Evolutionary conservation across 2,888 invertebrate species (phyloP), one percentile per base, ranked within the genome.

Genomic region (Sesamia inferens): DNA sequence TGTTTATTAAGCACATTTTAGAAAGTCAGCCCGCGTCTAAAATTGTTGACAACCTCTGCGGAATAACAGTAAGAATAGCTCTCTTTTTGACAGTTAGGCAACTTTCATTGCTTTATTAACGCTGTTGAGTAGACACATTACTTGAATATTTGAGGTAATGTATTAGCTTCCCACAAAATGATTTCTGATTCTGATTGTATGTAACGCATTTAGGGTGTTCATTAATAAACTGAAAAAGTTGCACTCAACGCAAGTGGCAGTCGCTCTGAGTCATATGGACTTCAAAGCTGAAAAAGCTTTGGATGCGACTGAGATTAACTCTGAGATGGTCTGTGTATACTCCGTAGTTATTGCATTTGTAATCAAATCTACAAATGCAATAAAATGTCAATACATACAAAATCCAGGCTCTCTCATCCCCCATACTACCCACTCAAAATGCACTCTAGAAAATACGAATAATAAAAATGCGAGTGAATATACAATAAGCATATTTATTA

Each of bases 401-500:
- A 65, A 71, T 54, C 73, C 68, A 51, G 66, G 65, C 54, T 62
- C 59, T 63, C 69, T 22, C 10, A 22, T 39, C 31, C n/a, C 19
- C 44, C 51, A 74, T n/a, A 57, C 55, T 67, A 74, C 62, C 54
- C 82, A 78, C 69, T 80, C 64, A 39, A 76, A 76, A 69, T 78
- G 70, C 81, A 83, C 78, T 85, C 76, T 78, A 73, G 78, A 74
- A 76, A 76, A 85, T 83, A 70, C 72, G 63, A 59, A 74, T 75
- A 63, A 67, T 78, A 78, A 85, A 87, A 82, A 74, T 83, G 39
- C 48, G 69, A 68, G 42, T 77, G 85, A 82, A 79, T 73, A 75
- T 75, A 79, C 79, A 74, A 78, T 85, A 85, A 85, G 75, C 80
- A 80, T 82, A 87, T 87, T 85, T 86, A 87, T 85, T 81, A 71